Evolutionary conservation across 2,797 vertebrate species (phyloP), one percentile per base, ranked within the genome.

Genomic region (Sus cebifrons): DNA sequence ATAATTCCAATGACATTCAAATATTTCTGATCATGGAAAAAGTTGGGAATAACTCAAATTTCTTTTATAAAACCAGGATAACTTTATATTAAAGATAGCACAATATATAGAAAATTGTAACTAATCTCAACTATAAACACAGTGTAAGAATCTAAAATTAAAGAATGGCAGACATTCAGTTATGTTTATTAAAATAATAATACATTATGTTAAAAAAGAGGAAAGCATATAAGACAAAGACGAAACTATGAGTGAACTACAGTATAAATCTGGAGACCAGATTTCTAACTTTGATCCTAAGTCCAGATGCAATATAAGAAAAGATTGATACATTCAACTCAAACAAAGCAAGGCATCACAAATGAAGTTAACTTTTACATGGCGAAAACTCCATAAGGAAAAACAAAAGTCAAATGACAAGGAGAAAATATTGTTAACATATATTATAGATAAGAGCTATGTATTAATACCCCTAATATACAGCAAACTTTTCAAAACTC

Each of bases 281-380:
- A 25, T 93, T 64, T 79, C 6, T 81, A 73, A 71, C 17, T 93
- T n/a, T 87, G 84, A 93, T 68, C 40, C 56, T 23, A 81, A 81
- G 58, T 73, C 15, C 25, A 56, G n/a, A 54, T 64, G 32, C 67
- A 87, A 73, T 81, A 77, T 78, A 56, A 68, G 15, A 49, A 81
- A 70, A 65, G 25, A 64, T 73, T 36, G 40, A 36, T 64, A 87
- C 52, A 93, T n/a, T 73, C 44, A 71, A 20, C 25, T 40, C 23
- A 52, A 62, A 79, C 17, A 52, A 62, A 79, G 40, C 18, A 71
- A 71, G 70, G 36, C 15, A 77, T 32, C 27, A 68, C 64, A 78
- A 78, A 70, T 6, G 54, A 81, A 93, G 73, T 18, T n/a, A 73
- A 73, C 11, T 1, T 64, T n/a, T 56, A 11, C 27, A 64, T n/a